Percentiles rank a stretch among this genome's conserved stretches.
phyloP scores from a whole-genome alignment of 1,140 invertebrate genomes.

The Mizuhopecten yessoensis region DNA sequence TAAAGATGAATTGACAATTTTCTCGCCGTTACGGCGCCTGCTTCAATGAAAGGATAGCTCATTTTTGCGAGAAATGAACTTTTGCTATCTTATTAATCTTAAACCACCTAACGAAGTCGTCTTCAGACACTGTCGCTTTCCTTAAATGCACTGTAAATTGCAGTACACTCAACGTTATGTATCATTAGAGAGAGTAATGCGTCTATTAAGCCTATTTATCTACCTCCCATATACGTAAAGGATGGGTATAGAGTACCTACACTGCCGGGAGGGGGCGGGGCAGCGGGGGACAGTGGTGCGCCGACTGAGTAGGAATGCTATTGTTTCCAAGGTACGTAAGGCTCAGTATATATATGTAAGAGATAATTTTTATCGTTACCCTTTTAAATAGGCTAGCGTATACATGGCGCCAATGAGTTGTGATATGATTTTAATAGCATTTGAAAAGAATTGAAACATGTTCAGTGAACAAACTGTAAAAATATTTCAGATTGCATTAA shows the following conservation, averaged over 20 bases:
- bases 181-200: neutral
- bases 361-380: neutral
- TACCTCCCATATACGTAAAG: neutral
- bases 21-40: neutral
- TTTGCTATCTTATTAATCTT: slow-evolving; percentile 10
- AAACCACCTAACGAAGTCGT: neutral
- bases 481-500: neutral
- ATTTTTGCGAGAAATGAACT: neutral
- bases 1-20: neutral
- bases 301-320: no score
- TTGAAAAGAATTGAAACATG: neutral
- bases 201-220: neutral
- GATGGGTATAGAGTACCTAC: neutral
- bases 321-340: neutral
- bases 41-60: neutral
- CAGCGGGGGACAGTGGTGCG: no score
- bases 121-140: neutral
- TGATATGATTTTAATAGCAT: neutral
- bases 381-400: neutral
- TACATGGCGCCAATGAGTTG: neutral
- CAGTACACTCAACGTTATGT: neutral
- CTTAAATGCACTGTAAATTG: neutral
- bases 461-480: slow-evolving; percentile 11
- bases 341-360: neutral
- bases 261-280: neutral